Evolutionary conservation across 1,140 invertebrate species (phyloP).

Genomic region (Habropoda laboriosa): DNA sequence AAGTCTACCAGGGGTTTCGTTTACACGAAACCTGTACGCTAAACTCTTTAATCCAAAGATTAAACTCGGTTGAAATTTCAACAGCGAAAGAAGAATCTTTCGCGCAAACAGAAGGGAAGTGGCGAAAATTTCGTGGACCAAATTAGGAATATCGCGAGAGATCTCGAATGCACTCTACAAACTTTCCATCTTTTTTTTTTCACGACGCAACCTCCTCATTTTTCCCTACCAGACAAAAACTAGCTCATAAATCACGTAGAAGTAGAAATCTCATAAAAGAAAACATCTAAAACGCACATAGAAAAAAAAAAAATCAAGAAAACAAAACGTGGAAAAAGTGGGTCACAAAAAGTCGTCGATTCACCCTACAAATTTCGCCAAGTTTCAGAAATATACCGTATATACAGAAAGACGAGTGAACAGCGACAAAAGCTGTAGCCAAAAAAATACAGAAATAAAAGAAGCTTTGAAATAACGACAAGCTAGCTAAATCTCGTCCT

Average conservation of each 20-base stretch:
- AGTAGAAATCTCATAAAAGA: conserved; percentile 29
- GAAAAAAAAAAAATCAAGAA: not conserved
- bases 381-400: not conserved
- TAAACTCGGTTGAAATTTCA: conserved; percentile 32
- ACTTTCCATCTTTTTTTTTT: not conserved
- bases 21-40: not conserved
- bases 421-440: not conserved
- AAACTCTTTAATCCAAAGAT: conserved; percentile 36
- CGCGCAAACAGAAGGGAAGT: conserved; percentile 4
- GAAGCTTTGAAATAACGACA: not conserved
- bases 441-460: not conserved
- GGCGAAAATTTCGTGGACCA: conserved; percentile 24
- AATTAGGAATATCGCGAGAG: conserved; percentile 19
- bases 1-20: not conserved
- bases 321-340: not conserved
- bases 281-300: not conserved
- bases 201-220: not conserved
- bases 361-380: conserved; percentile 17
- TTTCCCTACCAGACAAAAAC: not conserved
- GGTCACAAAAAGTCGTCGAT: not conserved
- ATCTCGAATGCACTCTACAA: too few relatives aligned
- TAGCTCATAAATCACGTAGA: conserved; percentile 35
- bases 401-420: conserved; percentile 7
- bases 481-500: too few relatives aligned
- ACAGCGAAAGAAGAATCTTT: not conserved